These are phyloP conservation scores for Sciurus carolinensis DNA, from an alignment of 2,797 vertebrate species.

Conservation along the genomic window DNA sequence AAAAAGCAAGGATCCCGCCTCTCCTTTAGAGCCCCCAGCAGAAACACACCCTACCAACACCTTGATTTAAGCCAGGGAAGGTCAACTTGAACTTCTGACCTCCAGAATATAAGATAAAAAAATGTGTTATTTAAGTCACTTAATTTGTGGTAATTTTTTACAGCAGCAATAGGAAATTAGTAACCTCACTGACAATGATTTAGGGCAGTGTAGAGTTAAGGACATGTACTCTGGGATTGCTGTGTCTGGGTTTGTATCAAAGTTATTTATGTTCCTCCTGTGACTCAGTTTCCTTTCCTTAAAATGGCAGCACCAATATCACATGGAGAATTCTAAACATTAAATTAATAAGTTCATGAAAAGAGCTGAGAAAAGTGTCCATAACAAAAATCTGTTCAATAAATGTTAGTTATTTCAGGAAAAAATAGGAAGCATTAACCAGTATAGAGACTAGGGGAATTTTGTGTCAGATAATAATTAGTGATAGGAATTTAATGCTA, in stretches of 20 bases:
- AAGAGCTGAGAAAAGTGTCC: neutral
- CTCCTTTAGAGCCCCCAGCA: neutral
- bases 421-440: neutral
- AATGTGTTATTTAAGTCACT: neutral
- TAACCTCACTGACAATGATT: neutral
- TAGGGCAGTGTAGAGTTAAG: neutral
- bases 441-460: neutral
- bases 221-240: neutral
- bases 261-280: neutral
- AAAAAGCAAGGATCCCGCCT: neutral
- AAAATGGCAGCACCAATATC: neutral
- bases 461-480: neutral
- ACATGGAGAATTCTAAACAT: neutral
- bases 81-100: neutral
- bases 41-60: neutral
- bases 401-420: neutral
- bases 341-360: neutral
- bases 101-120: neutral
- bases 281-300: constrained; percentile 46
- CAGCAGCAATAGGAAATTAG: neutral
- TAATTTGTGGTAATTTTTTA: neutral
- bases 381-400: neutral
- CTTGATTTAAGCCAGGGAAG: constrained; percentile 1
- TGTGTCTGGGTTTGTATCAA: neutral
- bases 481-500: neutral